Evolutionary conservation across 2,888 invertebrate species (phyloP).

Genomic region (Harpagoxenus sublaevis): DNA sequence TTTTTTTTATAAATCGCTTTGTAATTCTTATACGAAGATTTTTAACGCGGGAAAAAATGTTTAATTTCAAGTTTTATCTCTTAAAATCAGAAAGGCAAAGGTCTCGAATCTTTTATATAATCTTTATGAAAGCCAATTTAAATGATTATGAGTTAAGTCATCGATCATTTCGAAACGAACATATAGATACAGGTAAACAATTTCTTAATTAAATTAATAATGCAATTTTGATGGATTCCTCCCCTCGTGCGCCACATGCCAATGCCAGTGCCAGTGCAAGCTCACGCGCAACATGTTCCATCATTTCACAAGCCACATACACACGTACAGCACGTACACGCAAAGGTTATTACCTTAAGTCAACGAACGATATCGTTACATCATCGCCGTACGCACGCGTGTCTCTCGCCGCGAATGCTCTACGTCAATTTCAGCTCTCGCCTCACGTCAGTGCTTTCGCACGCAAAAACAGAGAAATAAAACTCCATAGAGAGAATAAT

Average conservation of each 20-base stretch:
- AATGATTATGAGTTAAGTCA: neutral
- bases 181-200: neutral
- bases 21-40: neutral
- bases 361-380: conserved; percentile 46
- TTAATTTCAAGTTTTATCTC: neutral
- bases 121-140: neutral
- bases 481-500: neutral
- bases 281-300: conserved; percentile 6
- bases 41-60: neutral
- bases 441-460: neutral
- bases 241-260: neutral
- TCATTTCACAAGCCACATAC: neutral
- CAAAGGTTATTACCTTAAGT: conserved; percentile 34
- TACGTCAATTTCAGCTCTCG: conserved; percentile 18
- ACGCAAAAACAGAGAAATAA: conserved; percentile 12
- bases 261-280: conserved; percentile 25
- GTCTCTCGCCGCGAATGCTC: conserved; percentile 19
- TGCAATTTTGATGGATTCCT: conserved; percentile 32
- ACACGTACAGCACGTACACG: neutral
- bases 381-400: conserved; percentile 9
- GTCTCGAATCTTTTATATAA: neutral
- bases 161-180: conserved; percentile 4
- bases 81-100: neutral
- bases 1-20: neutral
- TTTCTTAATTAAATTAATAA: conserved; percentile 36